Conservation (phyloP, 2,797 vertebrate genomes). For the Crypturellus tataupa region DNA sequence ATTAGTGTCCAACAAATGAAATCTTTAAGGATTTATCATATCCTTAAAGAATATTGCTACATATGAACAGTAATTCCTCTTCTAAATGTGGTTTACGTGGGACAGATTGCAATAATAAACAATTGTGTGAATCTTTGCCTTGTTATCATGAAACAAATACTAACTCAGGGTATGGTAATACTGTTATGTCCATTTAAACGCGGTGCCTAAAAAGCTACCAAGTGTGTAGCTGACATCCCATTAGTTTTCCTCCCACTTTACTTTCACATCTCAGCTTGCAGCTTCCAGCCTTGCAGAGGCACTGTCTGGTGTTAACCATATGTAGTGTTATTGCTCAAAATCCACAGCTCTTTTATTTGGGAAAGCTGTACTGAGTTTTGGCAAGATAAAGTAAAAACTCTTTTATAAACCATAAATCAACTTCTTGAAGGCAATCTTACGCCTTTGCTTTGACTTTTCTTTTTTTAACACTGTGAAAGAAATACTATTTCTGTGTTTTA, state of each 20-base stretch:
- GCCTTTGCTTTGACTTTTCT: background rate
- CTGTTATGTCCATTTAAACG: background rate
- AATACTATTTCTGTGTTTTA: background rate
- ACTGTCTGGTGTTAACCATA: slow-evolving; percentile 24
- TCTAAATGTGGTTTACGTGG: background rate
- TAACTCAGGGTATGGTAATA: background rate
- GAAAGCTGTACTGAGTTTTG: background rate
- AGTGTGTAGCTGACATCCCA: slow-evolving; percentile 5
- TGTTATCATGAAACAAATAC: background rate
- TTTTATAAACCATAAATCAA: background rate
- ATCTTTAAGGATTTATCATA: background rate
- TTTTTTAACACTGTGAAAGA: background rate
- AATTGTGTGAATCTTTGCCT: background rate
- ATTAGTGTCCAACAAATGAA: background rate
- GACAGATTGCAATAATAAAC: background rate
- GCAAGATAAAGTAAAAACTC: background rate
- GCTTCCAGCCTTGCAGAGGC: slow-evolving; percentile 2
- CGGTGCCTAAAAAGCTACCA: background rate
- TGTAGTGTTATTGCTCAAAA: slow-evolving; percentile 13
- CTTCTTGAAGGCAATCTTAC: background rate
- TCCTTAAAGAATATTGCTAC: background rate
- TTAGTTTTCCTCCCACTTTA: background rate
- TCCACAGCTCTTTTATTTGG: slow-evolving; percentile 7
- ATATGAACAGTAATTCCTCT: background rate
- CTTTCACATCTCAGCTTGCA: slow-evolving; percentile 9